Percentiles rank a stretch among this genome's conserved stretches.
phyloP scores from a whole-genome alignment of 2,888 invertebrate species.

The Ophion obscuratus region DNA sequence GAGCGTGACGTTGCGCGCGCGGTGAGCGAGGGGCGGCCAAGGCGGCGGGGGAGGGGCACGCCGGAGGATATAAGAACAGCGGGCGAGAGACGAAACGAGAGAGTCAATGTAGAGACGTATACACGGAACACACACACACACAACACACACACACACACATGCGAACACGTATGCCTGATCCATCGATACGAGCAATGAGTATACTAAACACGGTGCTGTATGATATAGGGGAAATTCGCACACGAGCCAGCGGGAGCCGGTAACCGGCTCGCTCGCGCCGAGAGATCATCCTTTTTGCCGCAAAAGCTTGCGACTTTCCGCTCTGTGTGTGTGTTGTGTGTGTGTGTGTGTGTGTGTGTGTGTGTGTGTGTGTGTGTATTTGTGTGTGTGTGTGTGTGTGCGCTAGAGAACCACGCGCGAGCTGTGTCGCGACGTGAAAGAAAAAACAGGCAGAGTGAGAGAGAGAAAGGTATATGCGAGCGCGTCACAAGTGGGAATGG shows the following conservation, averaged over 20 bases:
- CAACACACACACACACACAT: slow-evolving; percentile 8
- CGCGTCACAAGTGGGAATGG: slow-evolving; percentile 48
- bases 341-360: slow-evolving; percentile 21
- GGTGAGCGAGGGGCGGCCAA: slow-evolving; percentile 55
- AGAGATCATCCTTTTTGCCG: slow-evolving; percentile 72
- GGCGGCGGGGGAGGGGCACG: slow-evolving; percentile 57
- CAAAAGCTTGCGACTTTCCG: slow-evolving; percentile 73
- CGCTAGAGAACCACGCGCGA: slow-evolving; percentile 48
- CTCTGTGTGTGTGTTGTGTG: slow-evolving; percentile 26
- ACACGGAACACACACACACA: background rate
- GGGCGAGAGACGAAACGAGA: slow-evolving; percentile 59
- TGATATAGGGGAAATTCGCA: slow-evolving; percentile 71
- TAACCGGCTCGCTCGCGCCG: slow-evolving; percentile 59
- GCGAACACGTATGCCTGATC: background rate
- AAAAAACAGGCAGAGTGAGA: slow-evolving; percentile 58
- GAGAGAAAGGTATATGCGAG: no score
- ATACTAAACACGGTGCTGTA: slow-evolving; percentile 8
- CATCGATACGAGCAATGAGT: slow-evolving; percentile 28
- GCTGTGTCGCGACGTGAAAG: slow-evolving; percentile 66
- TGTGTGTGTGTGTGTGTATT: no score
- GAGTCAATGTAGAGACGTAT: slow-evolving; percentile 14
- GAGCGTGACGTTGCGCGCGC: slow-evolving; percentile 67
- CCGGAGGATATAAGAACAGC: slow-evolving; percentile 64
- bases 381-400: no score
- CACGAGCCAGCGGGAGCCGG: slow-evolving; percentile 72